Conservation (phyloP, 2,797 vertebrate species). For the Sebastes melanostomus region DNA sequence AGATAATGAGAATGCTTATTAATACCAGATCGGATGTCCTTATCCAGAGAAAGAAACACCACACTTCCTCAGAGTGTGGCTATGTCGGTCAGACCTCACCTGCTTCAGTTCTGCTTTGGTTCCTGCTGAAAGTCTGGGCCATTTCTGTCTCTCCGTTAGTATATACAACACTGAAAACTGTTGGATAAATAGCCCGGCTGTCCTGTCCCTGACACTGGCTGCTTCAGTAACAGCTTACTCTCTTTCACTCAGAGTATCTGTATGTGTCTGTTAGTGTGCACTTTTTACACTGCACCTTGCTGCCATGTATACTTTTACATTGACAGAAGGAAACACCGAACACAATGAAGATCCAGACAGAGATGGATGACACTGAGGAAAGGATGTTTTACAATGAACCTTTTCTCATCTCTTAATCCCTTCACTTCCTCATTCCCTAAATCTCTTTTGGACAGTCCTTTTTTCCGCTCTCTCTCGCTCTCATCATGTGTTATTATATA, state of each 20-base stretch:
- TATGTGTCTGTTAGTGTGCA: not conserved
- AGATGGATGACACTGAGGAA: not conserved
- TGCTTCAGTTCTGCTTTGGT: slow-evolving; percentile 19
- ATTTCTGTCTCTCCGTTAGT: slow-evolving; percentile 16
- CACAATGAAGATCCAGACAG: not conserved
- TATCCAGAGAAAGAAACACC: not conserved
- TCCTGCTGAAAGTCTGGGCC: not conserved
- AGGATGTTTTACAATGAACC: not conserved
- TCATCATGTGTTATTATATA: not conserved
- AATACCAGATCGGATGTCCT: not conserved
- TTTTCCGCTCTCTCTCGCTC: not conserved
- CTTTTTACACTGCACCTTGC: not conserved
- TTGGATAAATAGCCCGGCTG: slow-evolving; percentile 58
- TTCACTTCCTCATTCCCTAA: slow-evolving; percentile 25
- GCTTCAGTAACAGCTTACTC: not conserved
- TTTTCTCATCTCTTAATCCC: not conserved
- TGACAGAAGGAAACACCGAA: not conserved
- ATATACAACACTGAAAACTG: slow-evolving; percentile 50
- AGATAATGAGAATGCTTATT: not conserved
- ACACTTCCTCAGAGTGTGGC: not conserved
- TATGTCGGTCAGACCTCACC: not conserved
- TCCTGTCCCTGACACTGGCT: slow-evolving; percentile 15
- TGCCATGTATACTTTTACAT: not conserved
- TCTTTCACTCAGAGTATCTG: not conserved
- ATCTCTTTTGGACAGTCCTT: not conserved